Conservation (phyloP, 2,888 invertebrate species). For the Agonopterix arenella region DNA sequence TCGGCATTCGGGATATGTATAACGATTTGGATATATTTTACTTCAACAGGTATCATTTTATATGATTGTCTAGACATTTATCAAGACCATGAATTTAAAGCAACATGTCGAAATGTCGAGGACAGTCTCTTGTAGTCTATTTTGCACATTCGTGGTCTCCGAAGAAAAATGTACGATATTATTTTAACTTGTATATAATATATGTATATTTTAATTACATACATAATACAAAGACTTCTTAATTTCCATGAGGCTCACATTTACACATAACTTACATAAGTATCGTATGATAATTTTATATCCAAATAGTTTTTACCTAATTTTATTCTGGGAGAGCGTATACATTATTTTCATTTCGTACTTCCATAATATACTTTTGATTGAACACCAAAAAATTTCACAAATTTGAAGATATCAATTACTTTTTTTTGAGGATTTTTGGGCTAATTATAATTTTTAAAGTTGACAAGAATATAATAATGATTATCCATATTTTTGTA, state of each 20-base stretch:
- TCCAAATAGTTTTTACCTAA: slow-evolving; percentile 73
- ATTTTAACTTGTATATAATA: slow-evolving; percentile 72
- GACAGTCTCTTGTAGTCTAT: slow-evolving; percentile 39
- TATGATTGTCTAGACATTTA: slow-evolving; percentile 19
- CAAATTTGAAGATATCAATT: slow-evolving; percentile 67
- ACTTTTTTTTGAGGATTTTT: slow-evolving; percentile 56
- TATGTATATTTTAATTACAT: slow-evolving; percentile 75
- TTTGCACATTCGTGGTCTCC: slow-evolving; percentile 62
- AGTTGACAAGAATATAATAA: slow-evolving; percentile 75
- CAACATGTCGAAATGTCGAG: slow-evolving; percentile 58
- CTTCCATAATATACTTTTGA: slow-evolving; percentile 64
- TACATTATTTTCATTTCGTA: slow-evolving; percentile 70
- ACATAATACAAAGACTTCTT: slow-evolving; percentile 74
- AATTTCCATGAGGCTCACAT: slow-evolving; percentile 72
- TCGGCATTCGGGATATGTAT: slow-evolving; percentile 70
- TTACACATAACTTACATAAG: slow-evolving; percentile 68
- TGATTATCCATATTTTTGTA: slow-evolving; percentile 75
- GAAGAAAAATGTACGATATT: slow-evolving; percentile 70
- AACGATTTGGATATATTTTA: slow-evolving; percentile 32
- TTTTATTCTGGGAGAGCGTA: slow-evolving; percentile 73
- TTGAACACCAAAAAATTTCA: slow-evolving; percentile 75
- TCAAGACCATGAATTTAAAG: slow-evolving; percentile 13
- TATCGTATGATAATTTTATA: slow-evolving; percentile 71
- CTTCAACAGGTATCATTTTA: slow-evolving; percentile 13
- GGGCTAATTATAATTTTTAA: slow-evolving; percentile 62